phyloP scores from a whole-genome alignment of 2,888 invertebrate species.

The Junonia oenone region DNA sequence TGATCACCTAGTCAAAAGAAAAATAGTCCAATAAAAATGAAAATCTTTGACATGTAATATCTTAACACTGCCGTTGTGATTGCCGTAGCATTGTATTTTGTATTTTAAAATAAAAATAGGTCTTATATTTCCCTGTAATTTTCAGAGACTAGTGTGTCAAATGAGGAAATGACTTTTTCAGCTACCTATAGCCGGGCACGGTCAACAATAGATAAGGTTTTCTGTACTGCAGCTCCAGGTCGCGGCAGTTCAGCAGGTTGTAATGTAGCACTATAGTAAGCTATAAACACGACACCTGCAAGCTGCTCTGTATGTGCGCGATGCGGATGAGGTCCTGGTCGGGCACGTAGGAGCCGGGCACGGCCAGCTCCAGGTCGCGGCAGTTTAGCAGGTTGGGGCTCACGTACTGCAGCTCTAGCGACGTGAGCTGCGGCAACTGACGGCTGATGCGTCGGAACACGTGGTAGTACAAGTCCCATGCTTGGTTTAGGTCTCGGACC shows the following conservation, averaged over 20 bases:
- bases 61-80: too few relatives aligned
- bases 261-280: too few relatives aligned
- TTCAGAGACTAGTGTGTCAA: too few relatives aligned
- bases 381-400: constrained; percentile 94
- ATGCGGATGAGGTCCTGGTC: constrained; percentile 93
- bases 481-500: constrained; percentile 95
- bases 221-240: too few relatives aligned
- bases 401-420: constrained; percentile 95
- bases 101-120: too few relatives aligned
- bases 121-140: too few relatives aligned
- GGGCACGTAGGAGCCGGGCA: constrained; percentile 98
- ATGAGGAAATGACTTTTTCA: too few relatives aligned
- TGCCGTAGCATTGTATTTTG: too few relatives aligned
- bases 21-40: not conserved
- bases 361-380: constrained; percentile 95
- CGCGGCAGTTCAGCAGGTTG: too few relatives aligned
- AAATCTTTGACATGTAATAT: too few relatives aligned
- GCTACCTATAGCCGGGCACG: too few relatives aligned
- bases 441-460: constrained; percentile 97
- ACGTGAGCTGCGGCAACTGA: constrained; percentile 94
- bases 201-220: too few relatives aligned
- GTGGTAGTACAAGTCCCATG: constrained; percentile 99
- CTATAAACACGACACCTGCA: constrained; percentile 81
- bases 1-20: constrained; percentile 86
- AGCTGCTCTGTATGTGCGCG: constrained; percentile 91